Percentiles rank a stretch among this genome's conserved stretches.
These are phyloP conservation scores for Enhydra lutris DNA, from an alignment of 2,113 vertebrate genomes.

Conservation along the genomic window DNA sequence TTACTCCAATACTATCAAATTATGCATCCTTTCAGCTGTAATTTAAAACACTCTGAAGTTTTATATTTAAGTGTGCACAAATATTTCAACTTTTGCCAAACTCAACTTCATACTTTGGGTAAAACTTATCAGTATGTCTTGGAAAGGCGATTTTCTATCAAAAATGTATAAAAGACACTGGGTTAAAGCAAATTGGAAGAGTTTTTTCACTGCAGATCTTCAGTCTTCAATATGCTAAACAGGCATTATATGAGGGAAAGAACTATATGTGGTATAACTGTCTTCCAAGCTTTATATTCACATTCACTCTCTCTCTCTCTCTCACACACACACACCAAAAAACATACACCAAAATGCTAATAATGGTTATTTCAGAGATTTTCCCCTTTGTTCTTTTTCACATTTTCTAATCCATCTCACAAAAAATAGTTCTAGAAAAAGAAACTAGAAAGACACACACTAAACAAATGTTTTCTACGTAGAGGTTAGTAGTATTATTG, in stretches of 20 bases:
- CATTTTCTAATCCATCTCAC: background rate
- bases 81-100: conserved; percentile 9
- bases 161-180: background rate
- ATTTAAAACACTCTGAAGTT: background rate
- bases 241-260: background rate
- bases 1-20: background rate
- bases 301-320: no score
- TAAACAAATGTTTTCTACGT: background rate
- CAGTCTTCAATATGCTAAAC: background rate
- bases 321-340: background rate
- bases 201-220: background rate
- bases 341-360: background rate
- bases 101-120: background rate
- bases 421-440: background rate
- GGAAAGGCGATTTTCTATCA: background rate
- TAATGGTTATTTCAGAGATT: background rate
- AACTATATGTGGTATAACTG: background rate
- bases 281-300: background rate
- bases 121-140: background rate
- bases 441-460: background rate
- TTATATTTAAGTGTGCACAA: background rate
- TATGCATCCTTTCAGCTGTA: background rate
- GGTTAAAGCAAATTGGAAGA: background rate
- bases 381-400: background rate
- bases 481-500: background rate